These are phyloP conservation scores for Drosophila subsilvestris DNA, from an alignment of 2,888 invertebrate genomes.

Conservation along the genomic window DNA sequence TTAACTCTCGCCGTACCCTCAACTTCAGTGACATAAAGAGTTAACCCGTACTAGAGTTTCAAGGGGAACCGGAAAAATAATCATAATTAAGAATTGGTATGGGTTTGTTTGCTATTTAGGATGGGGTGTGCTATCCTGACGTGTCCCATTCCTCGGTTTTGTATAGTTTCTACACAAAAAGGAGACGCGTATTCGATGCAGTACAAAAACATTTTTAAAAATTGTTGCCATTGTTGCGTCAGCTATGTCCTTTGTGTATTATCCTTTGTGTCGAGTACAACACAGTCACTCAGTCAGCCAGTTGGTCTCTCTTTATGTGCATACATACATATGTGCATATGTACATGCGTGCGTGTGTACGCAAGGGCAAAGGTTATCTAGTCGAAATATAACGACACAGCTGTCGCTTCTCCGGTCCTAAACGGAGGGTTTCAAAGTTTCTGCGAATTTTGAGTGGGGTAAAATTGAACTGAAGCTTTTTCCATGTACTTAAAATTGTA, in stretches of 20 bases:
- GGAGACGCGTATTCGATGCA: constrained; percentile 26
- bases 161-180: constrained; percentile 73
- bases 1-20: not conserved
- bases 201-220: constrained; percentile 68
- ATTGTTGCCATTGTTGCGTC: constrained; percentile 77
- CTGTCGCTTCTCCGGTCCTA: constrained; percentile 55
- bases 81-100: constrained; percentile 17
- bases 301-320: constrained; percentile 40
- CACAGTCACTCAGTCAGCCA: constrained; percentile 48
- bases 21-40: constrained; percentile 55
- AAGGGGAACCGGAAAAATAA: constrained; percentile 1
- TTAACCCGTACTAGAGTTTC: constrained; percentile 33
- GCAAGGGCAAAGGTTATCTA: constrained; percentile 80
- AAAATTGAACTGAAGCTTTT: not conserved
- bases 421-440: constrained; percentile 6
- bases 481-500: not conserved
- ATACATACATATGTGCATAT: constrained; percentile 20
- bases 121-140: constrained; percentile 15
- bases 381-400: constrained; percentile 74
- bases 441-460: not conserved
- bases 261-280: constrained; percentile 66
- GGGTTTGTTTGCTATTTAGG: constrained; percentile 27
- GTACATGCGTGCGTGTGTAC: constrained; percentile 47
- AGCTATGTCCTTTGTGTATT: constrained; percentile 73
- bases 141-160: constrained; percentile 49